Base-by-base conservation (phyloP, 2,113 vertebrate genomes). In the Sander lucioperca region DNA sequence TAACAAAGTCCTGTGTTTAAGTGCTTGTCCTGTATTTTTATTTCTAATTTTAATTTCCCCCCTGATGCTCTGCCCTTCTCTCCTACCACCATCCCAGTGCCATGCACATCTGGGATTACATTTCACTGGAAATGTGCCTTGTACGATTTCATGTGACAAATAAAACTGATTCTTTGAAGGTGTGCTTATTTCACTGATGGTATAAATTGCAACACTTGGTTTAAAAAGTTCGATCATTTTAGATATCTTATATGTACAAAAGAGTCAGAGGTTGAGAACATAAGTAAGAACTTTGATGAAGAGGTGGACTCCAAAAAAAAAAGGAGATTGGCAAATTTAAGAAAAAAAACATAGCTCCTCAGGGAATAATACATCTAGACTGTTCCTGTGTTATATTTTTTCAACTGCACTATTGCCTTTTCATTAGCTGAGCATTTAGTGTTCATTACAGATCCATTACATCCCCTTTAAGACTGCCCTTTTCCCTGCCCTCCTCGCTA, bases 361-460 rank as follows among this genome's bases (percentile, higher is more conserved):
- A 10, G 81, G 81, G 84, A 82, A 68, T 71, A 45, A 48, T 84
- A 83, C 81, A 81, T 79, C 69, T 58, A 18, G 56, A 77, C 30
- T 68, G 30, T 77, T 81, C 57, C 30, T 27, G 58, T 75, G 73
- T 87, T 78, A 74, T 63, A 81, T 87, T 83, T 88, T 43, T 89
- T 86, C 65, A 67, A 57, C 84, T 82, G 84, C 63, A 80, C 82
- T 74, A 89, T 82, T 77, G 87, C 74, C 91, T 91, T 91, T 91
- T 92, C 91, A 92, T 93, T 92, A 92, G 83, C 58, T 15, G 27
- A 23, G 18, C 79, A 78, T 91, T 89, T 82, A 88, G 85, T 72
- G 81, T 92, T 89, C 89, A 92, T 91, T 90, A 86, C 79, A 86
- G 74, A 88, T 89, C 85, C 88, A 92, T 93, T 88, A 89, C 86